phyloP scores from a whole-genome alignment of 2,113 vertebrate species.

The Tenrec ecaudatus region DNA sequence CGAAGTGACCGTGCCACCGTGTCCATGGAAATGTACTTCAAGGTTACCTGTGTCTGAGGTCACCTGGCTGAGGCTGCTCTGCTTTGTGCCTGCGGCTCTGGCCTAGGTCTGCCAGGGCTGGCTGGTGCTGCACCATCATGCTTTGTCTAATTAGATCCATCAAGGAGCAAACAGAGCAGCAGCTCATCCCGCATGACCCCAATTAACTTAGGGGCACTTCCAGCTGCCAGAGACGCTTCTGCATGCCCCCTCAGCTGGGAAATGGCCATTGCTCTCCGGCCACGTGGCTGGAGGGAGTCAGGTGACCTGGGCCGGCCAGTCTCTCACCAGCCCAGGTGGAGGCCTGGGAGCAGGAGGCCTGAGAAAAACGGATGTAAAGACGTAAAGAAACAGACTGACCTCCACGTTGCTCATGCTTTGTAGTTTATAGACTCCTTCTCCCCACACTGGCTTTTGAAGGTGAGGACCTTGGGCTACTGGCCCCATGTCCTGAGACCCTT shows the following conservation, averaged over 20 bases:
- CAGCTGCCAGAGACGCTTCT: neutral
- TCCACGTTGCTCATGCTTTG: neutral
- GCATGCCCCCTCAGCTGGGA: neutral
- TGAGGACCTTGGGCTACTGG: neutral
- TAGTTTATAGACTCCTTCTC: neutral
- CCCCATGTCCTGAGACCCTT: too few species aligned
- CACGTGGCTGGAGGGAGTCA: neutral
- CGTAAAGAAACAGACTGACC: neutral
- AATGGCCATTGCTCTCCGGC: neutral
- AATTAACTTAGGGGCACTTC: slow-evolving; percentile 19
- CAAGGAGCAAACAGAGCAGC: neutral
- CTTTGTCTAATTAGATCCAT: slow-evolving; percentile 50
- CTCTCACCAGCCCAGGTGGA: neutral
- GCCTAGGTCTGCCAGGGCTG: neutral
- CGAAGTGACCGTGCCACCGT: rapidly evolving
- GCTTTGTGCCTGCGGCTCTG: neutral
- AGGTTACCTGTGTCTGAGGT: neutral
- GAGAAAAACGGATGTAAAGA: neutral
- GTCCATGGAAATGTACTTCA: neutral
- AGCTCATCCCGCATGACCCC: neutral
- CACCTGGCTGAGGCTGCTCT: neutral
- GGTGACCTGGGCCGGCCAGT: neutral
- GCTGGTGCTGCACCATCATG: neutral
- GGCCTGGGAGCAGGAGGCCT: neutral
- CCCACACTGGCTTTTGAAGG: neutral